Evolutionary conservation across 1,140 invertebrate species (phyloP), one percentile per base, ranked within the genome.

Genomic region (Drosophila erecta): DNA sequence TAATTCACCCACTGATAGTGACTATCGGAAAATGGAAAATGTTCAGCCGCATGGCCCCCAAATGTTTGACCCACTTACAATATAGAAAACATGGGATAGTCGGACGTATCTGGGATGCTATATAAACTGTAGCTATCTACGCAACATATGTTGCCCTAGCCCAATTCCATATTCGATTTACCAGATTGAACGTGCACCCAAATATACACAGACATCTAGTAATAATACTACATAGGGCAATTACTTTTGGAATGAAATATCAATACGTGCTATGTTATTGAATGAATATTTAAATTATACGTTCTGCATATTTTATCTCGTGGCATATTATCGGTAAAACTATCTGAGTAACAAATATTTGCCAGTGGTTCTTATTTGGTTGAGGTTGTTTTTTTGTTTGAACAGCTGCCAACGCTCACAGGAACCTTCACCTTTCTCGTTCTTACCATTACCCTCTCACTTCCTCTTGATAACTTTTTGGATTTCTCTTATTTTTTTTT

Each of bases 11-110:
- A 65, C 64, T 51, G 61, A 66, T 75, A 76, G 69, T 33, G 24
- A 20, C 71, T 65, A 74, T 65, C 46, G 50, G 35, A 0, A 5
- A 41, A 17, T 24, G 27, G 15, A 40, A 37, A 12, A 20, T 22
- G 43, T 30, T 27, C 11, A 11, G 53, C 44, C 43, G 43, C 55
- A 72, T 50, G 46, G 54, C 37, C 55, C 46, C 66, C 54, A 72
- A 73, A 51, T 33, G 55, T 33, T 20, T 73, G 70, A 73, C 71
- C 69, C 69, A 74, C 43, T 55, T 73, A 35, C 69, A 7, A 14
- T 40, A 20, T 12, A 11, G 11, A 27, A 8, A 11, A 61, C 12
- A 24, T 20, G 33, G 44, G 2, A 7, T 6, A 57, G 12, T 38
- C 20, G 11, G 17, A 30, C 17, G 17, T 33, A 35, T 17, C 24